These are phyloP conservation scores for Ischnura elegans DNA, from an alignment of 2,888 invertebrate genomes.

Conservation along the genomic window DNA sequence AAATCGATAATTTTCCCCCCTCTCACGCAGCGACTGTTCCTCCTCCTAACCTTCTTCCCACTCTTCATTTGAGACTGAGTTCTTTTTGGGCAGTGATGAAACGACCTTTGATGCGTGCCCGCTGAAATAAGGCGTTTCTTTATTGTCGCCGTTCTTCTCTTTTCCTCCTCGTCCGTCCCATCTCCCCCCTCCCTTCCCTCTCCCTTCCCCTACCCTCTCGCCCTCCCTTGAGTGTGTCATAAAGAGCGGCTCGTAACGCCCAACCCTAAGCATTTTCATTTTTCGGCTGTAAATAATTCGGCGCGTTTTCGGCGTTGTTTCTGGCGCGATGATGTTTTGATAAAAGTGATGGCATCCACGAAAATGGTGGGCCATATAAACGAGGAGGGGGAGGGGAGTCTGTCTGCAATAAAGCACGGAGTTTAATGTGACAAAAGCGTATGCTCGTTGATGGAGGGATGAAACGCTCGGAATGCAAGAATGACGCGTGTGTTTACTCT, in stretches of 20 bases:
- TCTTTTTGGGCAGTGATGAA: neutral
- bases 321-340: conserved; percentile 16
- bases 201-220: neutral
- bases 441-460: neutral
- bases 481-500: neutral
- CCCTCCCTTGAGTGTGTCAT: conserved; percentile 11
- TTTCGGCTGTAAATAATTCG: conserved; percentile 35
- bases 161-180: neutral
- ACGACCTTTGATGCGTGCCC: conserved; percentile 29
- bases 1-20: conserved; percentile 58
- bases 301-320: conserved; percentile 8
- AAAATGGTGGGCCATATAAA: neutral
- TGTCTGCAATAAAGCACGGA: neutral
- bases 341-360: conserved; percentile 8
- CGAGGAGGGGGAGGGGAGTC: neutral
- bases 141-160: neutral
- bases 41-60: neutral
- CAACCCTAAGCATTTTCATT: neutral
- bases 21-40: neutral
- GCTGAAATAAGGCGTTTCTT: conserved; percentile 26
- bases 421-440: conserved; percentile 19
- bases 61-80: neutral
- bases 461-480: neutral
- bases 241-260: neutral
- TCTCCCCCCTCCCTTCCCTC: neutral